phyloP scores from a whole-genome alignment of 1,140 invertebrate species.

The Orchesella cincta region DNA sequence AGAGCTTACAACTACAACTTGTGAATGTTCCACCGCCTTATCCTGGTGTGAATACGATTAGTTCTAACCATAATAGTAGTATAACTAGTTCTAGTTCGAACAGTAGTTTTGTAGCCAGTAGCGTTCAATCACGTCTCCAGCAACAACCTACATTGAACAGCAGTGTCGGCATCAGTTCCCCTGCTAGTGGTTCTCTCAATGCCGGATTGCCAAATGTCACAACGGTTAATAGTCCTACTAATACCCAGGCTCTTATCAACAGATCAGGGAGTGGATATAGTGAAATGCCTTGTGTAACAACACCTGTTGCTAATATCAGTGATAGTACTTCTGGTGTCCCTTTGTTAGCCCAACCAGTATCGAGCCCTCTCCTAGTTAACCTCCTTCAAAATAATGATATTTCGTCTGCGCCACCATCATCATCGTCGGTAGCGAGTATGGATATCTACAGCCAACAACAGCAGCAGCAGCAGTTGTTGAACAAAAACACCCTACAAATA shows the following conservation, averaged over 20 bases:
- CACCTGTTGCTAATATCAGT: slow-evolving; percentile 42
- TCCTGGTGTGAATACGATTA: slow-evolving; percentile 31
- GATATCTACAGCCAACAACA: slow-evolving; percentile 8
- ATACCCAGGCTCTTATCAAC: background rate
- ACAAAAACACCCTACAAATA: too few species aligned
- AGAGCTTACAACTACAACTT: slow-evolving; percentile 48
- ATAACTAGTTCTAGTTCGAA: slow-evolving; percentile 10
- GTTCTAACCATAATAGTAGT: slow-evolving; percentile 11
- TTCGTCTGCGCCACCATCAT: slow-evolving; percentile 12
- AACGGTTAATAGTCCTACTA: background rate
- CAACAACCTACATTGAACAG: background rate
- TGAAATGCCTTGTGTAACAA: slow-evolving; percentile 23
- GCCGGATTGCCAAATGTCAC: background rate
- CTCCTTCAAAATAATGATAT: slow-evolving; percentile 71
- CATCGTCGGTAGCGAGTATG: background rate
- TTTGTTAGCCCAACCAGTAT: slow-evolving; percentile 58
- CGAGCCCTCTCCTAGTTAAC: slow-evolving; percentile 88
- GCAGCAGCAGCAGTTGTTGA: background rate
- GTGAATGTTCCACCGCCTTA: slow-evolving; percentile 45
- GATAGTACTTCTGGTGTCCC: slow-evolving; percentile 23
- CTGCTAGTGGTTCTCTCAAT: background rate
- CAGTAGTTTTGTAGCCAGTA: slow-evolving; percentile 20
- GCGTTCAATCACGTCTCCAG: slow-evolving; percentile 1
- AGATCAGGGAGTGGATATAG: slow-evolving; percentile 48
- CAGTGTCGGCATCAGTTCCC: slow-evolving; percentile 1